Base-by-base conservation (phyloP, 1,140 invertebrate genomes). In the Himalopsyche phryganea region DNA sequence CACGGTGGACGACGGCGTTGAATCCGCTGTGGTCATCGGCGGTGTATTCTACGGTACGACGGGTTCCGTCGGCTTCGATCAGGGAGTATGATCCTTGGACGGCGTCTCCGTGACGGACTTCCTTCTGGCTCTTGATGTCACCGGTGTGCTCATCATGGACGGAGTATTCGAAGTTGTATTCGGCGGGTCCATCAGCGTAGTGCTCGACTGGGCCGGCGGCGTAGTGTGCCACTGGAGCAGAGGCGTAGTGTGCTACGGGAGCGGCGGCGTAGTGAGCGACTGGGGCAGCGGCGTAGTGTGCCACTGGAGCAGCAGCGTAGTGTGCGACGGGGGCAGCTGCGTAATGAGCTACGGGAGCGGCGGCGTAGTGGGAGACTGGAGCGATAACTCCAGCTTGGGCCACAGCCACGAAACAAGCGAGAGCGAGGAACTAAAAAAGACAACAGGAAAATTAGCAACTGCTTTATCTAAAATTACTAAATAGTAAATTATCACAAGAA, bases 11-110 rank as follows among this genome's bases (percentile, higher is more conserved):
- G 14, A 84, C 72, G 0, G 87, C 87, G 70, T 86, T 82, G 70
- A 88, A 86, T 64, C 86, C 87, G 64, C 80, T 84, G 66, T 87
- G 79, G 19, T 84, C 80, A 66, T 88, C 86, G 51, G 86, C 85
- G 28, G 83, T 85, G 73, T 89, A 90, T 32, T 86, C 82, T 41
- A 88, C 87, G 61, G 84, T 84, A 54, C 87, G 80, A 65, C 81
- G 76, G 62, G 81, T 85, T 38, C 86, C 86, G 67, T 89, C 83
- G 11, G 82, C 78, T 63, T 84, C 81, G 49, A 83, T 70, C 15
- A 84, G 69, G 36, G 78, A 81, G 70, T 84, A 85, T 20, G 74
- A 69, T 33, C 82, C 82, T 47, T 79, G 73, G 15, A 85, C 83
- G 28, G 77, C 71, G 57, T 82, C 79, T 19, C 82, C 82, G 63